Percentiles rank a stretch among this genome's conserved stretches.
phyloP scores from a whole-genome alignment of 2,888 invertebrate species.

The Druceiella hillmani region DNA sequence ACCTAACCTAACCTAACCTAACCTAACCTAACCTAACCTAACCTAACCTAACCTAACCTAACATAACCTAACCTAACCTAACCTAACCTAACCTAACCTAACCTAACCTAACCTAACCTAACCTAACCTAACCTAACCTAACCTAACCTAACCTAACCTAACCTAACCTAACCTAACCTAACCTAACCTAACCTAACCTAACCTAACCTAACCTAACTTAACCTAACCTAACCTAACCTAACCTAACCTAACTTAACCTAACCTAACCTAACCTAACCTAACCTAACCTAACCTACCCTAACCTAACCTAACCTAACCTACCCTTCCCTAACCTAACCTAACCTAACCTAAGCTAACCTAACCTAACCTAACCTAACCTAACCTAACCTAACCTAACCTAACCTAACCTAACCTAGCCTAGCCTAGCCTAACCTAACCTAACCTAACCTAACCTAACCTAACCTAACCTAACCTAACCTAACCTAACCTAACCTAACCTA shows the following conservation, averaged over 20 bases:
- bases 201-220: conserved; percentile 12
- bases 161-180: conserved; percentile 10
- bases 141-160: conserved; percentile 23
- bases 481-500: conserved; percentile 18
- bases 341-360: conserved; percentile 19
- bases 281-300: conserved; percentile 9
- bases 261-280: conserved; percentile 15
- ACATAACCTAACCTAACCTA: no score
- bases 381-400: conserved; percentile 21
- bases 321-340: conserved; percentile 15
- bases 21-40: no score
- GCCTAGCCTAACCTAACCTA: conserved; percentile 21
- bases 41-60: no score
- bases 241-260: conserved; percentile 22
- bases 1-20: no score
- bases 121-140: conserved; percentile 23
- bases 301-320: conserved; percentile 19
- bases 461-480: conserved; percentile 19
- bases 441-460: conserved; percentile 20
- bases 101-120: no score
- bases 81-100: no score
- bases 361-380: conserved; percentile 20
- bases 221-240: conserved; percentile 23
- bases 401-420: conserved; percentile 21
- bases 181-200: conserved; percentile 8